These are phyloP conservation scores for Bubalus kerabau DNA, from an alignment of 2,113 vertebrate species.

Conservation along the genomic window DNA sequence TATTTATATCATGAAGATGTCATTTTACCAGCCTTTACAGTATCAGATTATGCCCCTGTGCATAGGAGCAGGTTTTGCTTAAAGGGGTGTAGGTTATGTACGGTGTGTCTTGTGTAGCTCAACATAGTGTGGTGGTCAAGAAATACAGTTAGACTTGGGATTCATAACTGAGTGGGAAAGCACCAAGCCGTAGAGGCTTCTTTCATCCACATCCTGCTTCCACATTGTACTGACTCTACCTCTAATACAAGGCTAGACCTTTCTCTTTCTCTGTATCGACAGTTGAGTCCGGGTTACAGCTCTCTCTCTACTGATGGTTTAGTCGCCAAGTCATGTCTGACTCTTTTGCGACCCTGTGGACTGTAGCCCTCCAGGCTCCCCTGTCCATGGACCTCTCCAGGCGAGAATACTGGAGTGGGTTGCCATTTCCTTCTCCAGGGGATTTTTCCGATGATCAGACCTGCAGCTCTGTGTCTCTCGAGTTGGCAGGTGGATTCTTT, in stretches of 20 bases:
- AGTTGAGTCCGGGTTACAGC: background rate
- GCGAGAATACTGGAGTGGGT: background rate
- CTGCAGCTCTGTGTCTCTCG: background rate
- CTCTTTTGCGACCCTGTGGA: background rate
- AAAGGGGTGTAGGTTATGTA: background rate
- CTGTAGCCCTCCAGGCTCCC: background rate
- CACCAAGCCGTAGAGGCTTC: background rate
- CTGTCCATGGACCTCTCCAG: background rate
- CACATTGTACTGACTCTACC: background rate
- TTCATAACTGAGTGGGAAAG: background rate
- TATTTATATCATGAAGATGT: background rate
- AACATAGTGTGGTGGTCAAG: background rate
- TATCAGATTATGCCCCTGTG: background rate
- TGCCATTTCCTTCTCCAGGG: background rate
- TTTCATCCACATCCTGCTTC: background rate
- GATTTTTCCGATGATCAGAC: background rate
- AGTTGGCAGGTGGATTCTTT: background rate
- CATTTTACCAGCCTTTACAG: background rate
- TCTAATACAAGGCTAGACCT: background rate
- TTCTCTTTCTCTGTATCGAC: background rate
- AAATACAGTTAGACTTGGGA: background rate
- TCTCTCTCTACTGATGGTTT: background rate
- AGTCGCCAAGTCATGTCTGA: background rate
- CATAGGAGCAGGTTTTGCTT: background rate
- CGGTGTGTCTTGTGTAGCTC: background rate